A percentile compares a stretch with the other conserved stretches of the same genome.
Conservation (phyloP, 1,140 invertebrate species). For the Brachionus paranguensis region DNA sequence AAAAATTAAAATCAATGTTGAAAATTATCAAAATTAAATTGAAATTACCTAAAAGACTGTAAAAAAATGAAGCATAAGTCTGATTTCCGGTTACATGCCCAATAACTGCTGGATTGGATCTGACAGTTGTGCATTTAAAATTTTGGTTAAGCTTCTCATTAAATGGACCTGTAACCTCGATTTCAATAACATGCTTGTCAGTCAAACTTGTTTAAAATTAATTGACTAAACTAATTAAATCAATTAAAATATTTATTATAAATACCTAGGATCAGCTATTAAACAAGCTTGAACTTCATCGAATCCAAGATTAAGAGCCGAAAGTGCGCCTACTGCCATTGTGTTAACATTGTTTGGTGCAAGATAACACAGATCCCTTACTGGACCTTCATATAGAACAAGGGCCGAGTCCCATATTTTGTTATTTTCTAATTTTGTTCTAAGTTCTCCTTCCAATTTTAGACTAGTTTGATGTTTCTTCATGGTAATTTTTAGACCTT, state of each 20-base stretch:
- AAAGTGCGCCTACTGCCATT: conserved; percentile 61
- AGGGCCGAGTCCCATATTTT: conserved; percentile 43
- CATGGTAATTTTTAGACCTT: conserved; percentile 62
- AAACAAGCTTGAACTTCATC: conserved; percentile 59
- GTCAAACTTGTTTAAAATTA: conserved; percentile 49
- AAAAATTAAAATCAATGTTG: not conserved
- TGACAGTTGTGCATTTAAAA: conserved; percentile 58
- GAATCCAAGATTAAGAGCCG: conserved; percentile 63
- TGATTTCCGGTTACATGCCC: conserved; percentile 61
- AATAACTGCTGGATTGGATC: conserved; percentile 60
- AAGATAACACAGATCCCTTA: conserved; percentile 59
- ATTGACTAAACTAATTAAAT: not conserved
- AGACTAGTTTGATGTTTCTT: conserved; percentile 62
- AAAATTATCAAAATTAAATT: not conserved
- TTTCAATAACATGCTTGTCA: conserved; percentile 62
- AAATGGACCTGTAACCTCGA: conserved; percentile 58
- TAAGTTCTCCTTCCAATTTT: conserved; percentile 48
- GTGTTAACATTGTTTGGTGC: conserved; percentile 65
- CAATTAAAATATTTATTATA: not conserved
- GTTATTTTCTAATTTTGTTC: not conserved
- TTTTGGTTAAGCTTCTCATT: conserved; percentile 43
- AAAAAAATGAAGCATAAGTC: conserved; percentile 60
- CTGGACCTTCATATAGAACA: conserved; percentile 60
- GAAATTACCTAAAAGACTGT: conserved; percentile 54
- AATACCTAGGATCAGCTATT: conserved; percentile 60